Conservation (phyloP, 2,888 invertebrate species). For the Ormyrus rosae region DNA sequence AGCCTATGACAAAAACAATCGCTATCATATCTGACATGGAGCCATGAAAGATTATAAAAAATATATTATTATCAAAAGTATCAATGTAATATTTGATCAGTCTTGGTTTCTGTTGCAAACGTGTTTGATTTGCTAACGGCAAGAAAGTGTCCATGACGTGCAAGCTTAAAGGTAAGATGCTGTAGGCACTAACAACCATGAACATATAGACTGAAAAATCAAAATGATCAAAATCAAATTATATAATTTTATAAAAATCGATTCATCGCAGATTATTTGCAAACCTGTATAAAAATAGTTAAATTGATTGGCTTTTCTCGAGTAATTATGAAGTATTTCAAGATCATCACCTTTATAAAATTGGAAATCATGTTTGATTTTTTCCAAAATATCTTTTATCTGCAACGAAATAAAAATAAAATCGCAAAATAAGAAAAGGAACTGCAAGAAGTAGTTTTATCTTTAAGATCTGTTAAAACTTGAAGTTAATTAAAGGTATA, state of each 20-base stretch:
- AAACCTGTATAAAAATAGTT: slow-evolving; percentile 42
- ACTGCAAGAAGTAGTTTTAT: no score
- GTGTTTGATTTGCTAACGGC: slow-evolving; percentile 29
- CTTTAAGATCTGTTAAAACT: no score
- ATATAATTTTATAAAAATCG: not conserved
- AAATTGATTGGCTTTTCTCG: slow-evolving; percentile 25
- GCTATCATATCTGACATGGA: slow-evolving; percentile 6
- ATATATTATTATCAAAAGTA: slow-evolving; percentile 36
- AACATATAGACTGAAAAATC: slow-evolving; percentile 37
- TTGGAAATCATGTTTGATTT: slow-evolving; percentile 41
- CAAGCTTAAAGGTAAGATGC: slow-evolving; percentile 41
- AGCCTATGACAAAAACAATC: slow-evolving; percentile 45
- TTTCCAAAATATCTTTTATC: slow-evolving; percentile 43
- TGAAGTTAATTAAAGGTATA: no score
- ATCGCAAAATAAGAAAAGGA: not conserved
- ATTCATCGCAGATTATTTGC: no score
- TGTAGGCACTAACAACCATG: slow-evolving; percentile 30
- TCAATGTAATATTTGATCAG: slow-evolving; percentile 24
- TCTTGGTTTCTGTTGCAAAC: slow-evolving; percentile 33
- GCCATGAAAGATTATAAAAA: slow-evolving; percentile 43
- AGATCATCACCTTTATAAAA: slow-evolving; percentile 27
- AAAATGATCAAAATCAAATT: not conserved
- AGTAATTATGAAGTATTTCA: slow-evolving; percentile 32
- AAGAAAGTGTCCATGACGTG: slow-evolving; percentile 23
- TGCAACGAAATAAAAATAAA: not conserved